Percentiles rank a stretch among this genome's conserved stretches.
Conservation (phyloP, 2,888 invertebrate species). For the Euphydryas editha region DNA sequence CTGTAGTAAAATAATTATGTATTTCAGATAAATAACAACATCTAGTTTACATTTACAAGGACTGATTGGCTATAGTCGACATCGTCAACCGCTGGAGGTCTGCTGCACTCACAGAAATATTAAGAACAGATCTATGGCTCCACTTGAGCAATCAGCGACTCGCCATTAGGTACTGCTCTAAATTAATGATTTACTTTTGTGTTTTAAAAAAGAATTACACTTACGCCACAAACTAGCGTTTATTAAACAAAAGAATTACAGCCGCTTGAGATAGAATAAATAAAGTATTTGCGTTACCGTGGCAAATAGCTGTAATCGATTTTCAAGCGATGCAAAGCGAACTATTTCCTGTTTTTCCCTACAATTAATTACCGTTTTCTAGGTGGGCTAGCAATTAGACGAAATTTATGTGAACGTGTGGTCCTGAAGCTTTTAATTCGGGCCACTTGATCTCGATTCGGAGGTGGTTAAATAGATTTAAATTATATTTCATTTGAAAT, state of each 20-base stretch:
- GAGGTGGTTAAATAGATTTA: conserved; percentile 31
- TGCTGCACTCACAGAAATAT: too few relatives aligned
- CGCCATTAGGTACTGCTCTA: neutral
- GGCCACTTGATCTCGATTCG: conserved; percentile 32
- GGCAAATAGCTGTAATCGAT: conserved; percentile 34
- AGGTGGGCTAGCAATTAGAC: conserved; percentile 38
- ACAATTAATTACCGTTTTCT: conserved; percentile 36
- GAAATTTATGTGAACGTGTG: conserved; percentile 35
- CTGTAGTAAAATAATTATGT: too few relatives aligned
- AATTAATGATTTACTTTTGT: neutral
- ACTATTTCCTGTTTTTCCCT: conserved; percentile 37
- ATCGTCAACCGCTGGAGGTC: too few relatives aligned
- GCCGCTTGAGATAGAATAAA: neutral
- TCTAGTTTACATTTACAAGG: too few relatives aligned
- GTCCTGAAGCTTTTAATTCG: conserved; percentile 32
- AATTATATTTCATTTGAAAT: conserved; percentile 15
- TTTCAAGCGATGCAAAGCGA: conserved; percentile 33
- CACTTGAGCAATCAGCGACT: too few relatives aligned
- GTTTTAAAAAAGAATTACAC: neutral
- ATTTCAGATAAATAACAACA: too few relatives aligned
- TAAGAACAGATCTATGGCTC: too few relatives aligned
- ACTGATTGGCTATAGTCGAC: too few relatives aligned
- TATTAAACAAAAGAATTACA: neutral
- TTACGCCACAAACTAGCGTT: neutral
- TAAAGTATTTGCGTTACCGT: conserved; percentile 10